phyloP scores from a whole-genome alignment of 2,797 vertebrate genomes.

The Somateria mollissima region DNA sequence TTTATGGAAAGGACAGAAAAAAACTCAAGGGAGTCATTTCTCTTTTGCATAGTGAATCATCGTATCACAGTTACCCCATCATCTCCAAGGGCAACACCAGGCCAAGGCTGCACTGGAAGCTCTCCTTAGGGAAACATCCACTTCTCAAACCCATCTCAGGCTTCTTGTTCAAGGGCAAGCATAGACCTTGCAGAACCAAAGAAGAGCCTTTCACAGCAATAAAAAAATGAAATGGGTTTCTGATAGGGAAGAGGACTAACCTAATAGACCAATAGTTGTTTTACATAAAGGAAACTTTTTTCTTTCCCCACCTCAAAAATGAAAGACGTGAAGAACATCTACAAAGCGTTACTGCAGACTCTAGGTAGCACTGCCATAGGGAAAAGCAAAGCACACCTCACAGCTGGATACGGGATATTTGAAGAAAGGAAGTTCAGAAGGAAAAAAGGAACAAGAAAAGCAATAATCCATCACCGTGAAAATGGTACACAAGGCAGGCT shows the following conservation, averaged over 20 bases:
- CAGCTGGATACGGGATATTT: not conserved
- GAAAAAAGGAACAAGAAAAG: not conserved
- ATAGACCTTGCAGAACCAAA: not conserved
- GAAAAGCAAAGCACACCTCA: slow-evolving; percentile 8
- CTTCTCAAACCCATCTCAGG: not conserved
- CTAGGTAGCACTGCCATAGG: not conserved
- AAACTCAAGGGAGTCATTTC: slow-evolving; percentile 52
- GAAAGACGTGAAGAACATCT: not conserved
- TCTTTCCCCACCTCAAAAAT: not conserved
- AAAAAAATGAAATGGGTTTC: not conserved
- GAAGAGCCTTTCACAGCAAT: not conserved
- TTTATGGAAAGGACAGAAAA: not conserved
- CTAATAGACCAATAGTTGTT: not conserved
- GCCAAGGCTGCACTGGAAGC: not conserved
- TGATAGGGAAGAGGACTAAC: not conserved
- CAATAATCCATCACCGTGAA: not conserved
- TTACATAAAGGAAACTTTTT: not conserved
- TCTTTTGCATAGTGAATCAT: slow-evolving; percentile 49
- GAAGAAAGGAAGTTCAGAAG: not conserved
- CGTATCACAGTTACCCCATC: slow-evolving; percentile 2
- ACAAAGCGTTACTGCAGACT: not conserved
- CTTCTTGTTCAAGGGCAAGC: not conserved
- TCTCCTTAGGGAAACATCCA: slow-evolving; percentile 5
- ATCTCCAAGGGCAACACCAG: slow-evolving; percentile 39
- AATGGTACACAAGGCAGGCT: not conserved